Percentiles rank a stretch among this genome's conserved stretches.
Evolutionary conservation across 2,888 invertebrate species (phyloP).

Genomic region (Lasioglossum leucozonium): DNA sequence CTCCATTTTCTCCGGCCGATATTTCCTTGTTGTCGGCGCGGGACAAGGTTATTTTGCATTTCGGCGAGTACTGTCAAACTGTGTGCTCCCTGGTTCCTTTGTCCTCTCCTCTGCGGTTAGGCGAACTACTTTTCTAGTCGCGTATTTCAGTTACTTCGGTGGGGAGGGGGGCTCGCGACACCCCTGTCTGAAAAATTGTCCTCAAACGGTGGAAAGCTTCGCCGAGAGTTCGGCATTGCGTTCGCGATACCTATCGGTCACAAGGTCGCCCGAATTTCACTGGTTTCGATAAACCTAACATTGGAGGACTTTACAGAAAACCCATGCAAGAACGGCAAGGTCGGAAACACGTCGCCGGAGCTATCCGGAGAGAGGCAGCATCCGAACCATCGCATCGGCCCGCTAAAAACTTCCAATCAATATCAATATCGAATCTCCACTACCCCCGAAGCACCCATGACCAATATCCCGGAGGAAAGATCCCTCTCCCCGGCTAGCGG

Average conservation of each 20-base stretch:
- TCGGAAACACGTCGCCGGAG: slow-evolving; percentile 3
- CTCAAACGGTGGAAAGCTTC: neutral
- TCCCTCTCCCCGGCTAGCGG: neutral
- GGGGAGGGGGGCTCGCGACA: neutral
- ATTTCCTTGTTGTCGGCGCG: neutral
- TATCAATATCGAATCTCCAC: slow-evolving; percentile 55
- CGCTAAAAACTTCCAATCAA: slow-evolving; percentile 52
- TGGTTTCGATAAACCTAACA: too few relatives aligned
- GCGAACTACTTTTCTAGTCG: neutral
- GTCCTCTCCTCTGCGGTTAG: neutral
- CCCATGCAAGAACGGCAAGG: neutral
- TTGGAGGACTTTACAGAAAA: neutral
- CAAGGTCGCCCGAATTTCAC: too few relatives aligned
- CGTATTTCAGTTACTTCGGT: neutral
- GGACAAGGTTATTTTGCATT: neutral
- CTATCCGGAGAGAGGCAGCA: slow-evolving; percentile 9
- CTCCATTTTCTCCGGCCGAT: neutral
- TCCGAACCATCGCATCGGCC: slow-evolving; percentile 7
- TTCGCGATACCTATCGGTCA: neutral
- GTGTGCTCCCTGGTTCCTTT: neutral
- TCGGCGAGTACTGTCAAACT: neutral
- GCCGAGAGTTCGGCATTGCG: neutral
- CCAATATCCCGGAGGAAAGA: slow-evolving; percentile 48
- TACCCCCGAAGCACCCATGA: slow-evolving; percentile 38
- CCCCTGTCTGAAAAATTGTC: too few relatives aligned